A percentile compares a stretch with the other conserved stretches of the same genome.
Conservation (phyloP, 2,888 invertebrate species). For the Andrena bicolor region DNA sequence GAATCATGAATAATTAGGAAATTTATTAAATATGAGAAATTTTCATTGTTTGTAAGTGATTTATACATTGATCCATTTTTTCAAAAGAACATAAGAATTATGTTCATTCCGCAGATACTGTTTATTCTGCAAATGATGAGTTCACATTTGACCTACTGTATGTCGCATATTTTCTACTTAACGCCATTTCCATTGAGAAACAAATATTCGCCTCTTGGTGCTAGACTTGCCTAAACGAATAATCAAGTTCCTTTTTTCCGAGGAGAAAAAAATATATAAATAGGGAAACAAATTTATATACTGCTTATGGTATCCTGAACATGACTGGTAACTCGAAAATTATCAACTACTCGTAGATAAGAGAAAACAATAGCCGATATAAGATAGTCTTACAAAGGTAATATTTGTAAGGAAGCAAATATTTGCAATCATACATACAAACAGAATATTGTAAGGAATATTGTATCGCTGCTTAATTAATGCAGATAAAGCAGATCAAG, state of each 20-base stretch:
- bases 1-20: neutral
- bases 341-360: conserved; percentile 33
- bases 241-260: conserved; percentile 56
- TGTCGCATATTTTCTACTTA: neutral
- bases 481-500: conserved; percentile 1
- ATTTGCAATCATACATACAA: conserved; percentile 27
- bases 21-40: neutral
- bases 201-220: conserved; percentile 52
- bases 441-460: conserved; percentile 26
- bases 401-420: conserved; percentile 42
- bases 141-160: neutral
- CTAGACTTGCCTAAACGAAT: conserved; percentile 58
- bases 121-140: neutral
- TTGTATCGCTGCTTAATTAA: conserved; percentile 48
- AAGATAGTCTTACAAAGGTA: conserved; percentile 45
- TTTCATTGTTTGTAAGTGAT: neutral
- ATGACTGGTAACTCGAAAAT: conserved; percentile 48
- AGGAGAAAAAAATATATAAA: conserved; percentile 47
- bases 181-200: conserved; percentile 35
- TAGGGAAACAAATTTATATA: conserved; percentile 42
- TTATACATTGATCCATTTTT: too few species aligned
- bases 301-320: conserved; percentile 55
- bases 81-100: too few species aligned
- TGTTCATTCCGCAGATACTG: neutral
- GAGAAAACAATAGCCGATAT: conserved; percentile 31